Base-by-base conservation (phyloP, 2,113 vertebrate species). In the Hepsetus odoe region DNA sequence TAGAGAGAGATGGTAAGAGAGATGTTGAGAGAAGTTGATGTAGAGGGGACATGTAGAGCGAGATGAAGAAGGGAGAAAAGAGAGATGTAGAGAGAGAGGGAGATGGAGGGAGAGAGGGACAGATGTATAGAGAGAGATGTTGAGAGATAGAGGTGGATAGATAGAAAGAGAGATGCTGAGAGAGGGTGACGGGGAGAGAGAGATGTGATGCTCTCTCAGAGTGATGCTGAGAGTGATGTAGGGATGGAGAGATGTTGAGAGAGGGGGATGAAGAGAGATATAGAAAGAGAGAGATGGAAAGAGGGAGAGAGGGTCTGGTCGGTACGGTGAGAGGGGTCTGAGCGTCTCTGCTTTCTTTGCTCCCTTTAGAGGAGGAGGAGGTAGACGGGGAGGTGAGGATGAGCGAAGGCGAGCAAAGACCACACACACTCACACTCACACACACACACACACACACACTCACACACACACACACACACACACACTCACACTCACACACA, bases 11-110 rank as follows among this genome's bases (percentile, higher is more conserved):
- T 0, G 22, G 51, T 4, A 11, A 35, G 59, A 65, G 35, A 65
- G 64, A 66, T 81, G 88, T 79, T 83, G 53, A 76, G 76, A 81
- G 84, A 80, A 85, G 84, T 69, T 82, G 74, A 83, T 79, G 82
- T 73, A 81, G 24, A 51, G 30, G 16, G 35, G 1, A 65, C 2
- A 12, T 3, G 4, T 14, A 49, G 5, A 3, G 2, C 13, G 10
- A 33, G 22, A 51, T 20, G 51, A 53, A 4, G 10, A 3, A 18
- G 18, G 5, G 11, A 13, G 5, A 12, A 49, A 2, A 49, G 14
- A 16, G 44, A 49, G 2, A 2, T 14, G 14, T 3, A 49, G 44
- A 49, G 14, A 18, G 2, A 49, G 2, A 49, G 44, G 18, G 12
- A 49, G 7, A 49, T 13, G 18, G 44, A 49, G 14, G 11, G 14